Conservation (phyloP, 2,797 vertebrate species). For the Pelodytes ibericus region DNA sequence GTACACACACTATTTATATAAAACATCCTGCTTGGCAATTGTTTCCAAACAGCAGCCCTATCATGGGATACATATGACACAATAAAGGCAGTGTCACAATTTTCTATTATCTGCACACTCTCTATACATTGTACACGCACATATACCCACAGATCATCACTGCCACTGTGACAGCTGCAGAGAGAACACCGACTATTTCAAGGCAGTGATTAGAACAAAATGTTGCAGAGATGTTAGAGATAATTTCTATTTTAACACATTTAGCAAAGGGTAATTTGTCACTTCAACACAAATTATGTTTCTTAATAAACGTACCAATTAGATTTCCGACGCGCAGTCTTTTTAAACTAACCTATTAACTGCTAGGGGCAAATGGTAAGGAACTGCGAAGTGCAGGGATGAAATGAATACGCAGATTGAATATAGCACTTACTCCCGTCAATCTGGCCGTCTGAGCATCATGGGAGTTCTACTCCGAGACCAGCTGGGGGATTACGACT, state of each 20-base stretch:
- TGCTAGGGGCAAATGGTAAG: not conserved
- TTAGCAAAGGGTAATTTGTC: slow-evolving; percentile 12
- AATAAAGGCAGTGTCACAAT: too few species aligned
- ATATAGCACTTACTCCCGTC: too few species aligned
- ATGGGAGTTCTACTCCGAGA: too few species aligned
- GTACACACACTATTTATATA: too few species aligned
- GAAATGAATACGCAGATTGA: too few species aligned
- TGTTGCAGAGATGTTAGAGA: not conserved
- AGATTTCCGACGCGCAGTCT: not conserved
- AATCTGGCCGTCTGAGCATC: too few species aligned
- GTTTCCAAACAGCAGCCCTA: too few species aligned
- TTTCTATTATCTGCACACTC: too few species aligned
- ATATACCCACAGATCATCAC: not conserved
- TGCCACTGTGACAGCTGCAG: not conserved
- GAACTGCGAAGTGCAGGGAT: not conserved
- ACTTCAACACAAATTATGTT: slow-evolving; percentile 3
- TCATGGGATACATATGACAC: too few species aligned
- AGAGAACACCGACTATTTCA: not conserved
- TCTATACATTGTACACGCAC: too few species aligned
- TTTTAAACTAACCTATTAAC: not conserved
- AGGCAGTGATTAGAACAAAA: not conserved
- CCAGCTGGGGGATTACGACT: too few species aligned
- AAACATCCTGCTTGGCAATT: too few species aligned
- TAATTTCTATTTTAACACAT: slow-evolving; percentile 2
- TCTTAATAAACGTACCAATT: slow-evolving; percentile 23